These are phyloP conservation scores for Linurgus olivaceus DNA, from an alignment of 2,797 vertebrate species.

Conservation along the genomic window DNA sequence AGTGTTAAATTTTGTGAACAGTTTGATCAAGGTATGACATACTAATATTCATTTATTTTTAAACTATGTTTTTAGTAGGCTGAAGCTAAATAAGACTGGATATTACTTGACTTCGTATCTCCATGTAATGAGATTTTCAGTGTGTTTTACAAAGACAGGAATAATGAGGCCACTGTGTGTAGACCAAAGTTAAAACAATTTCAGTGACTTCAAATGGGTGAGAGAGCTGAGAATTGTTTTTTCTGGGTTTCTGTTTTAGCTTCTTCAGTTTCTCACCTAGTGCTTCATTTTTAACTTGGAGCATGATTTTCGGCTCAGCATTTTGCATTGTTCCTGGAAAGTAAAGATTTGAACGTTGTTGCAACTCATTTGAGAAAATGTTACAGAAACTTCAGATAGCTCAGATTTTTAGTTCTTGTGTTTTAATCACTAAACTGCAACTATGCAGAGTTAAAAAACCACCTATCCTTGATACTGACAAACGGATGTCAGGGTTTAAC, in stretches of 20 bases:
- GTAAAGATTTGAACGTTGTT: background rate
- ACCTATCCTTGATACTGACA: background rate
- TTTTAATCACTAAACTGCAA: background rate
- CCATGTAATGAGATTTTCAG: background rate
- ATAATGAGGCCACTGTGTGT: background rate
- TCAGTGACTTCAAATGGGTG: background rate
- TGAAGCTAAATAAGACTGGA: background rate
- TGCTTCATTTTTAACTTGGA: background rate
- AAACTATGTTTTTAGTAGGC: background rate
- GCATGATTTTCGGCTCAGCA: background rate
- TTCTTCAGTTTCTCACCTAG: background rate
- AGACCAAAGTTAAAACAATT: background rate
- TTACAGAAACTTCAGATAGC: background rate
- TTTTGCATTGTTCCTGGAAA: background rate
- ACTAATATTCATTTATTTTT: background rate
- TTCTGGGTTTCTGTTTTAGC: background rate
- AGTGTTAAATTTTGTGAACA: constrained; percentile 81
- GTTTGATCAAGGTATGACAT: constrained; percentile 83
- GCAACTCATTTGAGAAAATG: background rate
- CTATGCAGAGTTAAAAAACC: background rate
- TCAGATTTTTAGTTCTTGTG: background rate
- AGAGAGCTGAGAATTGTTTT: accelerated
- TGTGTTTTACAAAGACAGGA: background rate
- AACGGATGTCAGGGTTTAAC: background rate
- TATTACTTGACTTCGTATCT: background rate